These are phyloP conservation scores for Psilanteris sp. DNA, from an alignment of 1,140 invertebrate genomes.

Conservation along the genomic window DNA sequence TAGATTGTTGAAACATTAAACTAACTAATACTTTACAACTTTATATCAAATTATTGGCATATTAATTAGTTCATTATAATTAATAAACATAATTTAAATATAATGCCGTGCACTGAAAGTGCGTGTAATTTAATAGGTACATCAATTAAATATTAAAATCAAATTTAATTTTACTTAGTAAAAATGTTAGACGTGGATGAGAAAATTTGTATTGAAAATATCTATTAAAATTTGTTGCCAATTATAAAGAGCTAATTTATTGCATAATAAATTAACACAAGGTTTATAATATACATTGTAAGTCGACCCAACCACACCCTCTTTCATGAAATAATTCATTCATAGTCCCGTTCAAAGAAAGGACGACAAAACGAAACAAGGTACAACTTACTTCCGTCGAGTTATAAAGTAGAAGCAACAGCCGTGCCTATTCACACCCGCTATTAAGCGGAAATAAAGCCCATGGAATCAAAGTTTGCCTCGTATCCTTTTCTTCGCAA, in stretches of 20 bases:
- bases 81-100: no score
- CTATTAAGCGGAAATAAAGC: conserved; percentile 73
- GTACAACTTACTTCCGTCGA: conserved; percentile 68
- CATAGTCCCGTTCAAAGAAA: conserved; percentile 47
- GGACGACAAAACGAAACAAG: conserved; percentile 70
- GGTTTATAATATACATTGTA: conserved; percentile 52
- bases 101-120: no score
- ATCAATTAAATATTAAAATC: no score
- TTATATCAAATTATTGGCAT: no score
- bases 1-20: no score
- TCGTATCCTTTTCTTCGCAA: conserved; percentile 1
- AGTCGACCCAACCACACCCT: neutral
- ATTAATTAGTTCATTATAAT: no score
- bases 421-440: conserved; percentile 69
- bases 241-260: conserved; percentile 4
- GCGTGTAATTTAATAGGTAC: no score
- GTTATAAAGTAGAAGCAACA: conserved; percentile 71
- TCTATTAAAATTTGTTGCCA: neutral
- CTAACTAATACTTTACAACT: no score
- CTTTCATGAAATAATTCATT: conserved; percentile 68
- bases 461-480: conserved; percentile 65
- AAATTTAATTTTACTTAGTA: no score
- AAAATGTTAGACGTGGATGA: no score
- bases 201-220: no score
- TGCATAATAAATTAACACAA: conserved; percentile 68